phyloP scores from a whole-genome alignment of 2,113 vertebrate genomes.

The Scomber japonicus region DNA sequence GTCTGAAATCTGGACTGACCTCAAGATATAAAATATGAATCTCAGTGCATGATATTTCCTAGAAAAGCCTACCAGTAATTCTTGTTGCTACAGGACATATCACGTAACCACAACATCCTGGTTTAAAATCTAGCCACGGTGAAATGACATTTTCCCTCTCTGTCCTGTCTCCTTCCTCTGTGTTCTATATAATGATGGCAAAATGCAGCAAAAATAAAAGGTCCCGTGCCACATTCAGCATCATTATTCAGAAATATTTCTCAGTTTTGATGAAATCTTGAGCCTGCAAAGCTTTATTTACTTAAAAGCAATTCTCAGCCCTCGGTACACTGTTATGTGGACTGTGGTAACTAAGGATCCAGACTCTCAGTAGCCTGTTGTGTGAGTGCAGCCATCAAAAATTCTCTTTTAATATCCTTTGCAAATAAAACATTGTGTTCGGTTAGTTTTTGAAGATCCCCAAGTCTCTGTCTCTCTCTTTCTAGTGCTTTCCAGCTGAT shows the following conservation, averaged over 20 bases:
- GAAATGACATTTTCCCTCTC: slow-evolving; percentile 30
- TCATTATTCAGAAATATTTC: slow-evolving; percentile 59
- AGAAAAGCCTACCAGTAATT: not conserved
- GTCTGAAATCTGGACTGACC: slow-evolving; percentile 11
- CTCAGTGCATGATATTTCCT: slow-evolving; percentile 27
- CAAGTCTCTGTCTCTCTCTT: slow-evolving; percentile 54
- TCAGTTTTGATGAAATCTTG: slow-evolving; percentile 56
- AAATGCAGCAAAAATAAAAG: slow-evolving; percentile 28
- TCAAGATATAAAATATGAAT: slow-evolving; percentile 3
- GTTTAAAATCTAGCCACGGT: slow-evolving; percentile 10
- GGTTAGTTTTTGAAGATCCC: slow-evolving; percentile 72
- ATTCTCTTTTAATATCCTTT: slow-evolving; percentile 79
- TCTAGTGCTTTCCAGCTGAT: slow-evolving; percentile 62
- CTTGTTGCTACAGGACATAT: not conserved
- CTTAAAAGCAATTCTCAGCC: slow-evolving; percentile 55
- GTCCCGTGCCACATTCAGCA: slow-evolving; percentile 38
- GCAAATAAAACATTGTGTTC: slow-evolving; percentile 78
- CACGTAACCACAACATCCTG: slow-evolving; percentile 6
- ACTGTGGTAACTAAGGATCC: slow-evolving; percentile 46
- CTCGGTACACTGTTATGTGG: slow-evolving; percentile 55
- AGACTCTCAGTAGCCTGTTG: slow-evolving; percentile 54
- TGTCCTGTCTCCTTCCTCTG: slow-evolving; percentile 8
- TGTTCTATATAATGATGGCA: slow-evolving; percentile 24
- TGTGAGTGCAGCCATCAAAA: slow-evolving; percentile 59
- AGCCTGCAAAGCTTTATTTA: slow-evolving; percentile 61